Evolutionary conservation across 2,797 vertebrate species (phyloP), one percentile per base, ranked within the genome.

Genomic region (Coilia nasus): DNA sequence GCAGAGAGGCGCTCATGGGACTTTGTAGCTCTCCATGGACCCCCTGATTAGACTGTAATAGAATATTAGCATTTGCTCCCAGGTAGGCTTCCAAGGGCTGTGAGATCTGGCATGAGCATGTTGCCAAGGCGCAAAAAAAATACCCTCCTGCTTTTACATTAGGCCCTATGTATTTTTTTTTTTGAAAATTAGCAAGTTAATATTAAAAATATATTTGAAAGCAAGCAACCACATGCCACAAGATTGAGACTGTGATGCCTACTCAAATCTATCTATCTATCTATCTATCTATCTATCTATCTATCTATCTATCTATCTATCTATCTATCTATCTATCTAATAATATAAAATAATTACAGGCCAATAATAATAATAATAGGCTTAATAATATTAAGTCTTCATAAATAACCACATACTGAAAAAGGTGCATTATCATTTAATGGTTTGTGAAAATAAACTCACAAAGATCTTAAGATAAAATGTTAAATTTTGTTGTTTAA

Each of bases 401-500:
- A 59, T 44, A 78, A 75, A 78, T 44, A 19, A 78, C 7, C 5
- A 31, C 31, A 19, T 78, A 21, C 44, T 6, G 2, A 31, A 6
- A 41, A 78, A 78, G 44, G 21, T 41, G 50, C 14, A 25, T 14
- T 71, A 71, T 71, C 25, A 71, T 17, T 35, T 3, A 71, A 35
- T 5, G 14, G 64, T 31, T 44, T 44, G 19, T 41, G 71, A 78
- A 86, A 88, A 90, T 87, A 90, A 87, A 93, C 88, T 92, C 91
- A 95, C 91, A 89, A 89, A 94, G 92, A 94, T 93, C 92, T 90
- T 94, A 92, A 83, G 90, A 93, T 93, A 93, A 97, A 97, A 97
- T 95, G 95, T 97, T 97, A 96, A 97, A 96, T 95, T 95, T 94
- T 92, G 92, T 94, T 95, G 95, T 98, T 98, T 97, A 96, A 97